Evolutionary conservation across 2,888 invertebrate genomes (phyloP), one percentile per base, ranked within the genome.

Genomic region (Endomychus coccineus): DNA sequence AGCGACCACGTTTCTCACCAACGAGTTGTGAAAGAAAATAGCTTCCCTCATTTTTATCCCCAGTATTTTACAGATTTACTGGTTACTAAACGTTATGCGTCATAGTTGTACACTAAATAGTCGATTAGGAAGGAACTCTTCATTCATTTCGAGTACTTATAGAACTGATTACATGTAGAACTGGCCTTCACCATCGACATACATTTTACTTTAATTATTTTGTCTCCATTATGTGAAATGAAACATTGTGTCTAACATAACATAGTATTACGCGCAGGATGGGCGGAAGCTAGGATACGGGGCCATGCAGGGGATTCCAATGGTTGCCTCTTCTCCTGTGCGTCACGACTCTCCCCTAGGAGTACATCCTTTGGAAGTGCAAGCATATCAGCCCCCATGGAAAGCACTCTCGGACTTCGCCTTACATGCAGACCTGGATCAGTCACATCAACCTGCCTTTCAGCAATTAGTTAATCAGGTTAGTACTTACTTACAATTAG

Each of bases 381-480:
- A 82, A 54, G 89, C 92, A 48, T 97, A 94, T 74, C 94, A 95
- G 69, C 94, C 92, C 36, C 92, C 90, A 23, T 96, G 95, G 96
- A 94, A 95, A 71, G 91, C 94, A 44, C 78, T 95, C 35, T 86
- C 87, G 36, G 95, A 95, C 69, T 95, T 94, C 70, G 94, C 94
- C 45, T 78, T 94, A 52, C 92, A 94, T 65, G 87, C 91, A 4
- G 94, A 95, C 68, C 74, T 94, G 41, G 95, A 95, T 55, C 72
- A 81, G 59, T 70, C 90, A 36, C 87, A 89, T 46, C 89, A 88
- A 58, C 90, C 94, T 9, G 91, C 94, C 51, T 96, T 94, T 69
- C 95, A 95, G 65, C 95, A 95, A 65, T 77, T 96, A 55, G 92
- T 96, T 56, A 94, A 87, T 67, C 91, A 91, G 83, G 91, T 89